Conservation (phyloP, 1,140 invertebrate genomes). For the Drosophila virilis region DNA sequence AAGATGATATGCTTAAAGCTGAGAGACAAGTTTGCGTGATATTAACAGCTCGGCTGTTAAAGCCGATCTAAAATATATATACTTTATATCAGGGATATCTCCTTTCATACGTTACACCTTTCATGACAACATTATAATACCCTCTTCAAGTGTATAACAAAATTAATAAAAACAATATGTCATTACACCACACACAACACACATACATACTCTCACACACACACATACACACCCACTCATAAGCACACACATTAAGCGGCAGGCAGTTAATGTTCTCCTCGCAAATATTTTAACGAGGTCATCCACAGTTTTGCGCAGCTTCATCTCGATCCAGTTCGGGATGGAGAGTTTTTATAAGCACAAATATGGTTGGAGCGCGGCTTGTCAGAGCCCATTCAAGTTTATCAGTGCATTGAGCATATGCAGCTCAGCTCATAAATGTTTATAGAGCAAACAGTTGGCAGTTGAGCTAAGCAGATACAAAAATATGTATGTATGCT, state of each 20-base stretch:
- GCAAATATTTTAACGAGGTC: slow-evolving; percentile 48
- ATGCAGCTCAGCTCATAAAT: slow-evolving; percentile 26
- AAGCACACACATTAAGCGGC: slow-evolving; percentile 24
- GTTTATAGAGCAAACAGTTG: slow-evolving; percentile 12
- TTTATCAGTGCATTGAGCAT: slow-evolving; percentile 34
- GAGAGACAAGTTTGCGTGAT: too few relatives aligned
- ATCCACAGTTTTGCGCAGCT: slow-evolving; percentile 13
- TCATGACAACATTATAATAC: too few relatives aligned
- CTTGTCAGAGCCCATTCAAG: slow-evolving; percentile 17
- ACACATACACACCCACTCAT: background rate
- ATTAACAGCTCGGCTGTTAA: too few relatives aligned
- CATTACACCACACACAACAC: slow-evolving; percentile 6
- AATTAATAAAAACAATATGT: slow-evolving; percentile 40
- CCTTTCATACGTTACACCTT: too few relatives aligned
- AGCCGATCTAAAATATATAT: too few relatives aligned
- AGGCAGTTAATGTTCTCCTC: slow-evolving; percentile 43
- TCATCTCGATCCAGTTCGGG: background rate
- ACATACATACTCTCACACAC: background rate
- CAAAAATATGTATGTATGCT: background rate
- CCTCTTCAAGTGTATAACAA: background rate
- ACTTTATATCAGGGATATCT: too few relatives aligned
- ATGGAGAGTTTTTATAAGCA: slow-evolving; percentile 8
- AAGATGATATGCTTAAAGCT: too few relatives aligned
- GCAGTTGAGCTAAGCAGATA: background rate
- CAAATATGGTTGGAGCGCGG: slow-evolving; percentile 4